Evolutionary conservation across 2,888 invertebrate genomes (phyloP).

Genomic region (Portevinia maculata): DNA sequence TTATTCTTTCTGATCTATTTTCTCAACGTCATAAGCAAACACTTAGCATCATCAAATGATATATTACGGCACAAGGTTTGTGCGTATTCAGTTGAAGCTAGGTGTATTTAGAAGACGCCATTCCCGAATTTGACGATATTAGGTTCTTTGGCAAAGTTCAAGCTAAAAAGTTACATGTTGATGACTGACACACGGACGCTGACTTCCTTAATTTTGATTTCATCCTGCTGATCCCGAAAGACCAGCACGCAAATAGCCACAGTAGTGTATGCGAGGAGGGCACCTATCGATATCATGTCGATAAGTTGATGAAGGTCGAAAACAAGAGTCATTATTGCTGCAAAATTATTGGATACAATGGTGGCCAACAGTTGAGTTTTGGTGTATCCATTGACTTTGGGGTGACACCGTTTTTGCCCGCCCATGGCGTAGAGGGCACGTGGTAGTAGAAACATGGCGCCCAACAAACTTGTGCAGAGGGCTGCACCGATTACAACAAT

Average conservation of each 20-base stretch:
- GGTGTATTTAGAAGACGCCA: conserved; percentile 84
- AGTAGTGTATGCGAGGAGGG: conserved; percentile 94
- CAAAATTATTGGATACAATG: conserved; percentile 88
- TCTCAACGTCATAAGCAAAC: too few species aligned
- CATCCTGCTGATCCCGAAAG: conserved; percentile 87
- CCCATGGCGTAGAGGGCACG: conserved; percentile 95
- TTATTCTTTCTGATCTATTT: too few species aligned
- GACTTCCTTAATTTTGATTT: conserved; percentile 79
- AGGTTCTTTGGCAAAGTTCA: conserved; percentile 88
- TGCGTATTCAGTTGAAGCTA: too few species aligned
- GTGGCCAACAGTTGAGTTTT: conserved; percentile 92
- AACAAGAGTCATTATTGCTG: conserved; percentile 92
- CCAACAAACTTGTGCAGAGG: conserved; percentile 92
- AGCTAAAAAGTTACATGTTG: conserved; percentile 87
- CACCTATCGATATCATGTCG: conserved; percentile 98
- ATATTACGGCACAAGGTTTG: too few species aligned
- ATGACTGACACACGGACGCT: conserved; percentile 80
- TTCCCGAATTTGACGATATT: conserved; percentile 87
- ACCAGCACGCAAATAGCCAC: conserved; percentile 95
- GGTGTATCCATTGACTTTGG: conserved; percentile 88
- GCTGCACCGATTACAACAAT: conserved; percentile 96
- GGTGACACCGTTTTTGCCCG: conserved; percentile 92
- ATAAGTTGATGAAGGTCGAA: conserved; percentile 95
- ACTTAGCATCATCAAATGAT: too few species aligned
- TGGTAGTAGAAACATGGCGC: conserved; percentile 94